Conservation (phyloP, 2,888 invertebrate genomes). For the Cataglyphis cursor region DNA sequence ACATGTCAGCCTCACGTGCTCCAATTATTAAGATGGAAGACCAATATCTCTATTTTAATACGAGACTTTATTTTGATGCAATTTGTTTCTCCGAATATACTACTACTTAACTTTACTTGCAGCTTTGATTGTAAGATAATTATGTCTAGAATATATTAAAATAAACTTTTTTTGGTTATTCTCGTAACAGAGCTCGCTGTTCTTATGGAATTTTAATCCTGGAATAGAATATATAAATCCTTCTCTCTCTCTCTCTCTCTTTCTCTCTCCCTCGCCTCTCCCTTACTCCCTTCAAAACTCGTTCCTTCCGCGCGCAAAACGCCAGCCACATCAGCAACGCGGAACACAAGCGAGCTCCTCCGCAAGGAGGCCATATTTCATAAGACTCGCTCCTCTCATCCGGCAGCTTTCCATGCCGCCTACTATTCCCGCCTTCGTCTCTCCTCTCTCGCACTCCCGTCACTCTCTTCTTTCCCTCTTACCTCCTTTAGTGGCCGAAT, state of each 20-base stretch:
- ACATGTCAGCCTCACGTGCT: background rate
- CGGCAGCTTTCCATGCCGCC: slow-evolving; percentile 75
- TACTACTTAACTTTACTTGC: background rate
- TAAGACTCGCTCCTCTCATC: slow-evolving; percentile 81
- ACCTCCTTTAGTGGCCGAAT: slow-evolving; percentile 73
- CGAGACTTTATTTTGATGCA: background rate
- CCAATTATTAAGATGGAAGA: background rate
- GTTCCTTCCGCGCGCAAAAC: slow-evolving; percentile 47
- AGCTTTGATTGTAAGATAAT: background rate
- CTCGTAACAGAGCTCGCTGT: slow-evolving; percentile 22
- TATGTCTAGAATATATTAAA: background rate
- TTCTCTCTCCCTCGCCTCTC: slow-evolving; percentile 42
- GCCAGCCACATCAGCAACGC: slow-evolving; percentile 58
- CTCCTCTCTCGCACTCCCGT: slow-evolving; percentile 37
- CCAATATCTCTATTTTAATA: background rate
- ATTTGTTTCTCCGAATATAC: background rate
- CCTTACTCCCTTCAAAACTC: slow-evolving; percentile 59
- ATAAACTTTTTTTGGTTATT: slow-evolving; percentile 6
- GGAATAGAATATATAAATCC: slow-evolving; percentile 54
- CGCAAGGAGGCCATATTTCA: slow-evolving; percentile 86
- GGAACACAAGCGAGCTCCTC: slow-evolving; percentile 77
- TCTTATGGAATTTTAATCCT: slow-evolving; percentile 37
- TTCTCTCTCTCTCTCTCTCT: slow-evolving; percentile 62
- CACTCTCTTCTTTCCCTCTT: slow-evolving; percentile 68
- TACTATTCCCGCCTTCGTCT: slow-evolving; percentile 59